Evolutionary conservation across 2,888 invertebrate species (phyloP).

Genomic region (Phalera bucephala): DNA sequence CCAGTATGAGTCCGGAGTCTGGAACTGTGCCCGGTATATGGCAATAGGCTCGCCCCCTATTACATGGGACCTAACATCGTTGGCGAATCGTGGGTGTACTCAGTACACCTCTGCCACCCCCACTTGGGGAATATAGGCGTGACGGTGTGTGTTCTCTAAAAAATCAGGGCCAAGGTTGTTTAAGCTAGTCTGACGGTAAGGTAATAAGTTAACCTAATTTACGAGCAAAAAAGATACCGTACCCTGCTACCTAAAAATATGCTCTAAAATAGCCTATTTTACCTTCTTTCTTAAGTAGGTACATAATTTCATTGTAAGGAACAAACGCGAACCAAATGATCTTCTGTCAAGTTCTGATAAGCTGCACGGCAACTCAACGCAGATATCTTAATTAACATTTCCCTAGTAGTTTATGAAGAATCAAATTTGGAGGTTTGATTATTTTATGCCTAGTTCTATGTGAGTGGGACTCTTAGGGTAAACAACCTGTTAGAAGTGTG

Average conservation of each 20-base stretch:
- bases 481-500: too few species aligned
- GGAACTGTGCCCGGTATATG: too few species aligned
- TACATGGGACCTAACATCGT: too few species aligned
- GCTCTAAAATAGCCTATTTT: neutral
- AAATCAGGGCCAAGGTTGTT: too few species aligned
- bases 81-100: too few species aligned
- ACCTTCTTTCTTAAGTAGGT: too few species aligned
- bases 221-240: neutral
- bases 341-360: conserved; percentile 26
- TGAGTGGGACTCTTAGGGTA: neutral
- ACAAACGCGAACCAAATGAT: conserved; percentile 20
- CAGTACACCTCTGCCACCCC: too few species aligned
- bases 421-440: conserved; percentile 1
- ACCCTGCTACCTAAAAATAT: neutral
- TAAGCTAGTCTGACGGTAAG: too few species aligned
- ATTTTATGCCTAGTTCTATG: neutral
- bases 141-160: too few species aligned
- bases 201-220: neutral
- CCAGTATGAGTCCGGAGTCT: too few species aligned
- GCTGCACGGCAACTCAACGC: conserved; percentile 4
- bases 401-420: conserved; percentile 2
- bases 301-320: conserved; percentile 9
- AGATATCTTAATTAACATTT: conserved; percentile 4
- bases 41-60: too few species aligned
- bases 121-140: too few species aligned